These are phyloP conservation scores for Andrena praecox DNA, from an alignment of 2,888 invertebrate genomes.

Conservation along the genomic window DNA sequence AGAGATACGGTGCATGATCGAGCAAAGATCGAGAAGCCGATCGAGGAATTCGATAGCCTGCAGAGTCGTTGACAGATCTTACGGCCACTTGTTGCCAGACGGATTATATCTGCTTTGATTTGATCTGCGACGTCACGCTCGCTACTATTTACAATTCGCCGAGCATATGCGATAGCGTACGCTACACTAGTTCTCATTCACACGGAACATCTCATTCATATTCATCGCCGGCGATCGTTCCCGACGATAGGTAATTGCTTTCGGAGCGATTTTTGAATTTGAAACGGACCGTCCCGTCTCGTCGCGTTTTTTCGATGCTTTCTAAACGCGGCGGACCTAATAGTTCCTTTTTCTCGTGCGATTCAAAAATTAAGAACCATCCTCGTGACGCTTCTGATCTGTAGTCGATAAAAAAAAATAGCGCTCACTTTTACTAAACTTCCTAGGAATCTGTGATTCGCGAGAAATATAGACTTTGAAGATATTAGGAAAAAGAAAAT, in stretches of 20 bases:
- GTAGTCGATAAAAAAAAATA: no score
- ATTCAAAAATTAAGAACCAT: neutral
- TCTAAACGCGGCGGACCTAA: constrained; percentile 51
- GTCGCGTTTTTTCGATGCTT: constrained; percentile 53
- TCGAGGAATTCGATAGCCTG: neutral
- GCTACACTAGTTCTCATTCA: constrained; percentile 62
- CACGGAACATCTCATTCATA: constrained; percentile 63
- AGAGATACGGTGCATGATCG: neutral
- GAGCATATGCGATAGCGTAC: constrained; percentile 33
- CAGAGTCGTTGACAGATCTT: neutral
- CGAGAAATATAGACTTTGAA: no score
- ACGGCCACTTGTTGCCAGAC: neutral
- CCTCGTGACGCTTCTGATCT: neutral
- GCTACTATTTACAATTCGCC: constrained; percentile 42
- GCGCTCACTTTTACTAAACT: no score
- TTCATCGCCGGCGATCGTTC: constrained; percentile 42
- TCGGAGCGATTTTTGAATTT: constrained; percentile 55
- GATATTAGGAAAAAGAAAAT: no score
- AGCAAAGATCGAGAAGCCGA: neutral
- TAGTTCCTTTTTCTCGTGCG: constrained; percentile 6
- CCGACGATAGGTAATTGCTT: constrained; percentile 42
- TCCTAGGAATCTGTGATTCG: no score
- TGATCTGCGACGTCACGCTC: constrained; percentile 19
- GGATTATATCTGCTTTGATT: neutral
- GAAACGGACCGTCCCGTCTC: constrained; percentile 25